Base-by-base conservation (phyloP, 2,888 invertebrate species). In the Torymus auratus region DNA sequence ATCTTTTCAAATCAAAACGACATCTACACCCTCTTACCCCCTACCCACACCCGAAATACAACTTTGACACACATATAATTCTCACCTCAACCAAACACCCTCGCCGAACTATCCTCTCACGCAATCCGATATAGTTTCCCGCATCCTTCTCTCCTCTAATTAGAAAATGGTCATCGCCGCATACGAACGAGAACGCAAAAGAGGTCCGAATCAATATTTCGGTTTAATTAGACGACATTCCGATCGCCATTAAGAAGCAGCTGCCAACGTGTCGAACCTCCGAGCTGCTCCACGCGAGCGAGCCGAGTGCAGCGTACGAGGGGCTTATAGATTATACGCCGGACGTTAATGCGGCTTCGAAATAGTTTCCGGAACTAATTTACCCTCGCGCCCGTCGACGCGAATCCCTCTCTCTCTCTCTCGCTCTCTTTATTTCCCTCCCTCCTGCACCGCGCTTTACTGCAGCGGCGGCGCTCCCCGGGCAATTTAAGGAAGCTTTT, bases 281-380 rank as follows among this genome's bases (percentile, higher is more conserved):
- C 75, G 67, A 62, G 58, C 67, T 61, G 67, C 55, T 72, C 62
- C 69, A 20, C 20, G 20, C 20, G 20, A 1, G 20, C 20, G n/a
- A n/a, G n/a, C n/a, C n/a, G n/a, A n/a, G n/a, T n/a, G 20, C 20
- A 20, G 3, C 28, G 77, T 52, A 56, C 60, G 14, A 67, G 65
- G 23, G 68, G 68, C 65, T 78, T 73, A 72, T 67, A 72, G 78
- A 78, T 78, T 79, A 73, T 67, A 79, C 61, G 61, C 70, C 52
- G 73, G 75, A 81, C 85, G 85, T 86, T 84, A 85, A 86, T 85
- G 84, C 84, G 84, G 87, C 85, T 87, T 85, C 83, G 85, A 86
- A 87, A 88, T 87, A 88, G 87, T 88, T 88, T 87, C 82, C 84
- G 83, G 83, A 87, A 88, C 86, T 87, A 87, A 88, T 88, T 87